These are phyloP conservation scores for Gephyroberyx darwinii DNA, from an alignment of 2,797 vertebrate genomes.

Conservation along the genomic window DNA sequence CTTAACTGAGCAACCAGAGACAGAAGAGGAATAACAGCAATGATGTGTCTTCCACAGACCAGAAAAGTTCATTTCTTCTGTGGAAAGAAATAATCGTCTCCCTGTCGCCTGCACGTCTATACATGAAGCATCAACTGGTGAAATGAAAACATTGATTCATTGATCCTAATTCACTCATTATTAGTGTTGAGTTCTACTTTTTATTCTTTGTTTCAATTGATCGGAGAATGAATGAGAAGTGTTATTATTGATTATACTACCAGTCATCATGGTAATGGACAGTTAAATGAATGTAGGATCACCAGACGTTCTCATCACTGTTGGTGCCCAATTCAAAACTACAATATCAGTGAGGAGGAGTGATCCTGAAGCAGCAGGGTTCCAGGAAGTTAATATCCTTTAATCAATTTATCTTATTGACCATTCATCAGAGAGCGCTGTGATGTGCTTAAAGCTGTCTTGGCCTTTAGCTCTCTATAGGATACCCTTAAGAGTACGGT, in stretches of 20 bases:
- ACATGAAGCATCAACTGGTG: too few relatives aligned
- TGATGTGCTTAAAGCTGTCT: neutral
- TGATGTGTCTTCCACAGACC: slow-evolving; percentile 6
- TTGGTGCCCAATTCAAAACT: slow-evolving; percentile 18
- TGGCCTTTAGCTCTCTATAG: slow-evolving; percentile 40
- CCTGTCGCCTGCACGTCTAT: too few relatives aligned
- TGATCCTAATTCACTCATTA: too few relatives aligned
- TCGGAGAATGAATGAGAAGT: neutral
- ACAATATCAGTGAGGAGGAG: slow-evolving; percentile 1
- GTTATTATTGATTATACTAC: neutral
- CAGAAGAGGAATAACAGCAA: slow-evolving; percentile 12
- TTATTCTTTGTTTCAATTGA: too few relatives aligned
- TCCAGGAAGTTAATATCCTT: slow-evolving; percentile 20
- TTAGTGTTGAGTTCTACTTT: too few relatives aligned
- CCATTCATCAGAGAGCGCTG: neutral
- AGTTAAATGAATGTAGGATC: neutral
- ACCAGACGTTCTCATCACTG: neutral
- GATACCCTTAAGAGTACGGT: neutral
- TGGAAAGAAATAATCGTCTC: too few relatives aligned
- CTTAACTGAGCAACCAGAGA: slow-evolving; percentile 13
- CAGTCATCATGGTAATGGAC: neutral
- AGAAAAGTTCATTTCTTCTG: too few relatives aligned
- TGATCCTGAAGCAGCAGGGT: slow-evolving; percentile 1
- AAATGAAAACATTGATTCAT: too few relatives aligned
- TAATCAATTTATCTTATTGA: slow-evolving; percentile 34